phyloP scores from a whole-genome alignment of 2,113 vertebrate species.

The Gymnocephalus cernua region DNA sequence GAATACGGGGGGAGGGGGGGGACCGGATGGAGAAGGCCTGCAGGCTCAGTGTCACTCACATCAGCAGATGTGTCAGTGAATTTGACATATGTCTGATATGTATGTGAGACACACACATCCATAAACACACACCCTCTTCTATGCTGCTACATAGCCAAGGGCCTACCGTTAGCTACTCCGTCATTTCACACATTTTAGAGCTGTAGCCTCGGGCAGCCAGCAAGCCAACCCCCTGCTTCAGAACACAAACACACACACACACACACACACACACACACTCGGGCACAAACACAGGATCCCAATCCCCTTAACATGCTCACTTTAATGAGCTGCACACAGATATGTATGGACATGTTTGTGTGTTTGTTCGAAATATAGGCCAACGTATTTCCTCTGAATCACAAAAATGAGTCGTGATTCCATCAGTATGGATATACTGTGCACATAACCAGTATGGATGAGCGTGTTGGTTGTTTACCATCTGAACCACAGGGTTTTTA shows the following conservation, averaged over 20 bases:
- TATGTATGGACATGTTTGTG: conserved; percentile 54
- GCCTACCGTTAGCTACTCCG: conserved; percentile 65
- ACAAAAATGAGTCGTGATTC: conserved; percentile 53
- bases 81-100: conserved; percentile 72
- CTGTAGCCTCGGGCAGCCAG: conserved; percentile 65
- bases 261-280: conserved; percentile 40
- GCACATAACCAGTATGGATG: background rate
- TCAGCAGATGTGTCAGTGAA: conserved; percentile 74
- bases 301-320: conserved; percentile 13
- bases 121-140: conserved; percentile 35
- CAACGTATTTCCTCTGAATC: conserved; percentile 54
- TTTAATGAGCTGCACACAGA: conserved; percentile 51
- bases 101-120: conserved; percentile 49
- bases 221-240: conserved; percentile 29
- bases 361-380: conserved; percentile 60
- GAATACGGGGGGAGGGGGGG: conserved; percentile 16
- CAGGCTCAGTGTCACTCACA: conserved; percentile 70
- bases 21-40: conserved; percentile 50
- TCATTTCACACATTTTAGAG: conserved; percentile 77
- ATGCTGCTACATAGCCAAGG: conserved; percentile 53
- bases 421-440: conserved; percentile 36
- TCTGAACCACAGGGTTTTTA: background rate
- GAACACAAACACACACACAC: conserved; percentile 41
- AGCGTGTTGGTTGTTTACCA: conserved; percentile 27
- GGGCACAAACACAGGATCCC: conserved; percentile 43